Percentiles rank a stretch among this genome's conserved stretches.
phyloP scores from a whole-genome alignment of 1,140 invertebrate genomes.

The Leguminivora glycinivorella region DNA sequence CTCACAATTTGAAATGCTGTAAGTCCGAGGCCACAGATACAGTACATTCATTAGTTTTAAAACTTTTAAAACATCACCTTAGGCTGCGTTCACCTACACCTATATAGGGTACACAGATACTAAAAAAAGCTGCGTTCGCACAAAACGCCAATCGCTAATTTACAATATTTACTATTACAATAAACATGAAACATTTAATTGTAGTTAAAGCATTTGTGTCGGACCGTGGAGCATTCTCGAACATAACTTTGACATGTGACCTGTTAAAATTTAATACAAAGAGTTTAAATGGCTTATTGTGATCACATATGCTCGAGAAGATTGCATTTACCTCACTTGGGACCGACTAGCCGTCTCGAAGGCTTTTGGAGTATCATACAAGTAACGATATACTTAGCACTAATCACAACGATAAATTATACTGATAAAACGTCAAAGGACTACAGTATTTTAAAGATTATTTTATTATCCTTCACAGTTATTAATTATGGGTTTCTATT shows the following conservation, averaged over 20 bases:
- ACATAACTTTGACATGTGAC: constrained; percentile 33
- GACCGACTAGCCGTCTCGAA: constrained; percentile 70
- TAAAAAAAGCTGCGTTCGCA: constrained; percentile 43
- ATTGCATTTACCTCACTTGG: constrained; percentile 19
- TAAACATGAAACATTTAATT: constrained; percentile 74
- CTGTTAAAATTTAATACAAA: not conserved
- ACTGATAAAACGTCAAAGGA: not conserved
- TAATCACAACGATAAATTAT: constrained; percentile 72
- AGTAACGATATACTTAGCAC: constrained; percentile 56
- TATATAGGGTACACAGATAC: constrained; percentile 48
- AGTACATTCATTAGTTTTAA: constrained; percentile 2
- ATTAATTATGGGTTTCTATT: not conserved
- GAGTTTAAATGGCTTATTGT: not conserved
- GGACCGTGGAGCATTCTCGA: constrained; percentile 48
- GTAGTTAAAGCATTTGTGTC: constrained; percentile 76
- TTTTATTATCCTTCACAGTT: not conserved
- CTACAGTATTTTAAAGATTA: not conserved
- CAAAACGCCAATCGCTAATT: constrained; percentile 49
- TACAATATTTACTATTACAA: constrained; percentile 59
- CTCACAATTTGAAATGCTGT: not conserved
- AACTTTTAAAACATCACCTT: not conserved
- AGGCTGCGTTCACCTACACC: constrained; percentile 34
- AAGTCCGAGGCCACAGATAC: not conserved
- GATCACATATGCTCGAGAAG: not conserved
- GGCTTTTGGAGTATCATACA: constrained; percentile 65